Evolutionary conservation across 2,888 invertebrate genomes (phyloP).

Genomic region (Ypsolopha sequella): DNA sequence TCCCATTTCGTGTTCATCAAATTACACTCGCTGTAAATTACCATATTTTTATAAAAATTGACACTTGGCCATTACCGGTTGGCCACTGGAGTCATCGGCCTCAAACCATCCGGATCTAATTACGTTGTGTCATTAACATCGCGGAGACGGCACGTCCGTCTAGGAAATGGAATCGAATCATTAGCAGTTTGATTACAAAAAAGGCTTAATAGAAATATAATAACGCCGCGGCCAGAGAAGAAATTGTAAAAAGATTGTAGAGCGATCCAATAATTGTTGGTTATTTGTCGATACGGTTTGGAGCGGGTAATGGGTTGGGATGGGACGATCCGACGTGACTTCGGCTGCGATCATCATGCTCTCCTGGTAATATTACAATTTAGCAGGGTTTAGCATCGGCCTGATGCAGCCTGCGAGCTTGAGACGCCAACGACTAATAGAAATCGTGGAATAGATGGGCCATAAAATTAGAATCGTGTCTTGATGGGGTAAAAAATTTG

Average conservation of each 20-base stretch:
- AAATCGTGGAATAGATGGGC: background rate
- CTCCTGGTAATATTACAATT: conserved; percentile 32
- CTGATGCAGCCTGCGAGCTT: background rate
- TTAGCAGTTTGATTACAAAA: conserved; percentile 71
- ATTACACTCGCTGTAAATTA: conserved; percentile 46
- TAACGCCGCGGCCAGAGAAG: conserved; percentile 60
- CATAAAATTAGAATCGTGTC: background rate
- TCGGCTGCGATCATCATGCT: conserved; percentile 23
- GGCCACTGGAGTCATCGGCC: conserved; percentile 61
- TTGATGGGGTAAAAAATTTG: background rate
- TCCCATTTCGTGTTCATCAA: conserved; percentile 25
- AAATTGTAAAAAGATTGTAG: conserved; percentile 72
- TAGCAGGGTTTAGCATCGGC: conserved; percentile 37
- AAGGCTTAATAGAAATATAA: conserved; percentile 72
- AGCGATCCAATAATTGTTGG: conserved; percentile 70
- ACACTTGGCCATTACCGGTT: conserved; percentile 59
- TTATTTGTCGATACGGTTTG: conserved; percentile 70
- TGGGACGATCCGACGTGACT: conserved; percentile 53
- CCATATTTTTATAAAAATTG: conserved; percentile 64
- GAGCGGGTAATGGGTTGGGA: conserved; percentile 65
- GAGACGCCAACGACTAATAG: conserved; percentile 1
- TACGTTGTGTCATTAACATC: conserved; percentile 66
- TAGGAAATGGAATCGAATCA: conserved; percentile 72
- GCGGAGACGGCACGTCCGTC: conserved; percentile 66
- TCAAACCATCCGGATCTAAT: conserved; percentile 70